These are phyloP conservation scores for Rhinopomastus cyanomelas DNA, from an alignment of 2,113 vertebrate species.

Conservation along the genomic window DNA sequence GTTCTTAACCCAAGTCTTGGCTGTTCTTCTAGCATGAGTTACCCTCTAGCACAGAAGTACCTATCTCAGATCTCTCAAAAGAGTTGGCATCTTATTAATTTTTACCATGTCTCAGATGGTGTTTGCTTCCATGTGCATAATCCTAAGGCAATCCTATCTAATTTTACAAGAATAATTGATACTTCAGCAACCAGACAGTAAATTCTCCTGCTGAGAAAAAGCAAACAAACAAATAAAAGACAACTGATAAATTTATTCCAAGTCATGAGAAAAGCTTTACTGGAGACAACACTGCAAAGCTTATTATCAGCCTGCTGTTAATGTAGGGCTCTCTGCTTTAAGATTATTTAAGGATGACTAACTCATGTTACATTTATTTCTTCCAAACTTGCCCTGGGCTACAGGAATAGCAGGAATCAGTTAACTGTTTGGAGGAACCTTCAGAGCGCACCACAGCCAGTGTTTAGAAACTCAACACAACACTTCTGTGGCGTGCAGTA, in stretches of 20 bases:
- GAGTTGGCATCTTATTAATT: background rate
- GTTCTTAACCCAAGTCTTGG: background rate
- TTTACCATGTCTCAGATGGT: background rate
- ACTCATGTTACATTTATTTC: conserved; percentile 24
- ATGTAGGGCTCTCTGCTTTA: conserved; percentile 2
- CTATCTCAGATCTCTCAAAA: background rate
- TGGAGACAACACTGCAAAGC: background rate
- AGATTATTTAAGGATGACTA: conserved; percentile 51
- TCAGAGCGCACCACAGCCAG: background rate
- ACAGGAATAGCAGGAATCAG: conserved; percentile 8
- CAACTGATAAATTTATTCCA: conserved; percentile 1
- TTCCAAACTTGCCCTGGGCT: background rate
- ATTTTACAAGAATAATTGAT: background rate
- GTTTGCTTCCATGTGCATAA: background rate
- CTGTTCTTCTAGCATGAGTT: background rate
- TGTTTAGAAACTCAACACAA: background rate
- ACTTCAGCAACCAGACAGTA: background rate
- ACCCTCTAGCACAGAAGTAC: background rate
- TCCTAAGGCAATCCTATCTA: background rate
- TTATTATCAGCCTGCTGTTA: conserved; percentile 30
- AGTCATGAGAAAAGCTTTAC: background rate
- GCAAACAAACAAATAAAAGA: conserved; percentile 30
- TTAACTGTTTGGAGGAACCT: background rate
- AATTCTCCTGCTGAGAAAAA: background rate
- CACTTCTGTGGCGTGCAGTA: background rate